Percentiles rank a stretch among this genome's conserved stretches.
phyloP scores from a whole-genome alignment of 2,888 invertebrate species.

The Cantharis nigra region DNA sequence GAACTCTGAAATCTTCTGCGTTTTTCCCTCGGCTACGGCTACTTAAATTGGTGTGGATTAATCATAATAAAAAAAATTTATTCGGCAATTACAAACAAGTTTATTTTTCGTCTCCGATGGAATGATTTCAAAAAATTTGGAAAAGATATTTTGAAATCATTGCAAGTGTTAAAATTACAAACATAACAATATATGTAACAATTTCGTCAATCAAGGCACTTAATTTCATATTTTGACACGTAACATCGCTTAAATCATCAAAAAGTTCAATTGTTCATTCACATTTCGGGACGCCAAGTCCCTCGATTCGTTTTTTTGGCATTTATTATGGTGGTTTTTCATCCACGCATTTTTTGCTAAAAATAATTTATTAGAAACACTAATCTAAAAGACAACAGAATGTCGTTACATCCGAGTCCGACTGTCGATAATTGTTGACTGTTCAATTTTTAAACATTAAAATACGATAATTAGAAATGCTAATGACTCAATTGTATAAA shows the following conservation, averaged over 20 bases:
- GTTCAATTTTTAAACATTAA: not conserved
- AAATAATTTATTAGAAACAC: not conserved
- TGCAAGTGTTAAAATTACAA: not conserved
- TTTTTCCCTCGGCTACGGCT: too few species aligned
- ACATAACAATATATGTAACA: slow-evolving; percentile 17
- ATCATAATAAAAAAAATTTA: not conserved
- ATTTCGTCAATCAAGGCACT: slow-evolving; percentile 13
- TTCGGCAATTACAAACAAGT: not conserved
- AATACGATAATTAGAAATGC: not conserved
- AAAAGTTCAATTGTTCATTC: not conserved
- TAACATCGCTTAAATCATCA: not conserved
- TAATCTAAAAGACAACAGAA: not conserved
- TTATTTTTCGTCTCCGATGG: not conserved
- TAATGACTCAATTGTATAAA: not conserved
- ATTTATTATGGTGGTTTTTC: not conserved
- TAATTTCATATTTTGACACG: slow-evolving; percentile 1
- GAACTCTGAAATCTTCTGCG: too few species aligned
- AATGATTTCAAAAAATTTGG: not conserved
- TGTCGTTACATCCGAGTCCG: not conserved
- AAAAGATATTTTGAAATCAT: not conserved
- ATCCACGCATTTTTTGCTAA: not conserved
- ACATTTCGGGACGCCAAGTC: not conserved
- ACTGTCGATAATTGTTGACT: not conserved
- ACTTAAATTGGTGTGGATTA: not conserved
- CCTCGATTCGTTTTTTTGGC: not conserved